phyloP scores from a whole-genome alignment of 1,140 invertebrate genomes.

The Caenorhabditis inopinata region DNA sequence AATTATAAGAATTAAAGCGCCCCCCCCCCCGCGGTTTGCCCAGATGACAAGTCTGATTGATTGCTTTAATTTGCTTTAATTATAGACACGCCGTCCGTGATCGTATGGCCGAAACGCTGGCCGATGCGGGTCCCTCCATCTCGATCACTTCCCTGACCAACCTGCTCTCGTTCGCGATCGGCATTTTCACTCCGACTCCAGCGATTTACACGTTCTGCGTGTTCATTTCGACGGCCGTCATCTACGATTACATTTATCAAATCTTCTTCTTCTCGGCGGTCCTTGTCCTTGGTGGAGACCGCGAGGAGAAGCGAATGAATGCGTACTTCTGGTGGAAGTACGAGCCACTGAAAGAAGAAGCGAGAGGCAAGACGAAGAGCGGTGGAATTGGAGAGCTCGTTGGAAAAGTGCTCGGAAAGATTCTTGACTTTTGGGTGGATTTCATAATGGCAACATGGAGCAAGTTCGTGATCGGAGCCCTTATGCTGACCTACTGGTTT shows the following conservation, averaged over 20 bases:
- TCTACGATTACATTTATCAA: slow-evolving; percentile 65
- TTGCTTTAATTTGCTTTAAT: background rate
- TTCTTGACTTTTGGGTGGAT: slow-evolving; percentile 55
- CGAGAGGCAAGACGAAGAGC: slow-evolving; percentile 19
- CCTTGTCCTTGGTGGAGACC: slow-evolving; percentile 56
- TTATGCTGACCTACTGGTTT: slow-evolving; percentile 58
- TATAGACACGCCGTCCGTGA: slow-evolving; percentile 37
- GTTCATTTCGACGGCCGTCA: slow-evolving; percentile 61
- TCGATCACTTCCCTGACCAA: slow-evolving; percentile 97
- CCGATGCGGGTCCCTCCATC: slow-evolving; percentile 93
- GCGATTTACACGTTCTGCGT: slow-evolving; percentile 71
- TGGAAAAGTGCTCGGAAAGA: background rate
- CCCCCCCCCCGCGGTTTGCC: too few relatives aligned
- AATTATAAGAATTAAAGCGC: too few relatives aligned
- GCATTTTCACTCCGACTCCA: slow-evolving; percentile 88
- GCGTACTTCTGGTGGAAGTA: slow-evolving; percentile 57
- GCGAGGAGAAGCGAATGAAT: slow-evolving; percentile 54
- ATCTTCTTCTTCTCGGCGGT: slow-evolving; percentile 65
- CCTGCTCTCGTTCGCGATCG: slow-evolving; percentile 91
- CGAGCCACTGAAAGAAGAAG: background rate
- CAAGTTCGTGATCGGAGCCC: slow-evolving; percentile 44
- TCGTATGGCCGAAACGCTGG: slow-evolving; percentile 82
- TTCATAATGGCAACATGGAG: slow-evolving; percentile 55
- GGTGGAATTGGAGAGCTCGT: background rate
- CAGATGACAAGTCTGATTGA: background rate